phyloP scores from a whole-genome alignment of 2,888 invertebrate species.

The Yponomeuta malinellus region DNA sequence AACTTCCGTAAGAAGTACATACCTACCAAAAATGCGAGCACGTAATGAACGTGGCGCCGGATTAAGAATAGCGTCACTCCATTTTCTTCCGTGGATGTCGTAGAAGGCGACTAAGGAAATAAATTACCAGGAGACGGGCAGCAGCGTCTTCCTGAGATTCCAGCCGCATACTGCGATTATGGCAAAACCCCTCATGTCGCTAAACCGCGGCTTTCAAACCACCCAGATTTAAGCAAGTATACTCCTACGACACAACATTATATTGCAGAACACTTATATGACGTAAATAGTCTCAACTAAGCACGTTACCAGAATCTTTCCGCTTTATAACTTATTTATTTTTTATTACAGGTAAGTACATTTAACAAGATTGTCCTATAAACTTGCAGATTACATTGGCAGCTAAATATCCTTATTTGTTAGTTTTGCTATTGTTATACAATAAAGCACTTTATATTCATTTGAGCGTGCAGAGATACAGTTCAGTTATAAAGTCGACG shows the following conservation, averaged over 20 bases:
- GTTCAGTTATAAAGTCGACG: neutral
- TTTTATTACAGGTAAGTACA: neutral
- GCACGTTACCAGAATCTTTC: neutral
- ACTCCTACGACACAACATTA: neutral
- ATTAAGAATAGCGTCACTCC: too few relatives aligned
- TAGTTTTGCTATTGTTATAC: neutral
- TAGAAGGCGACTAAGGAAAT: too few relatives aligned
- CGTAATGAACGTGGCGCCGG: too few relatives aligned
- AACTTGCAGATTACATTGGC: neutral
- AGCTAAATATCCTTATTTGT: neutral
- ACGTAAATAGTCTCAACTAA: neutral
- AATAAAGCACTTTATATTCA: conserved; percentile 1
- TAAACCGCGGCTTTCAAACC: too few relatives aligned
- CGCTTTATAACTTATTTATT: neutral
- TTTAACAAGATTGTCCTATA: neutral
- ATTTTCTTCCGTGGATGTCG: too few relatives aligned
- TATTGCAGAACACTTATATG: neutral
- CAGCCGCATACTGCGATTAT: too few relatives aligned
- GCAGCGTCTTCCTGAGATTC: too few relatives aligned
- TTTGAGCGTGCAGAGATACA: neutral
- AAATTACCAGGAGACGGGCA: too few relatives aligned
- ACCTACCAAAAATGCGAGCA: too few relatives aligned
- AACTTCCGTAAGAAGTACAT: too few relatives aligned
- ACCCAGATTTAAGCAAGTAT: too few relatives aligned
- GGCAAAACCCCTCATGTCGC: too few relatives aligned